Percentiles rank a stretch among this genome's conserved stretches.
Conservation (phyloP, 2,113 vertebrate species). For the Labeo rohita region DNA sequence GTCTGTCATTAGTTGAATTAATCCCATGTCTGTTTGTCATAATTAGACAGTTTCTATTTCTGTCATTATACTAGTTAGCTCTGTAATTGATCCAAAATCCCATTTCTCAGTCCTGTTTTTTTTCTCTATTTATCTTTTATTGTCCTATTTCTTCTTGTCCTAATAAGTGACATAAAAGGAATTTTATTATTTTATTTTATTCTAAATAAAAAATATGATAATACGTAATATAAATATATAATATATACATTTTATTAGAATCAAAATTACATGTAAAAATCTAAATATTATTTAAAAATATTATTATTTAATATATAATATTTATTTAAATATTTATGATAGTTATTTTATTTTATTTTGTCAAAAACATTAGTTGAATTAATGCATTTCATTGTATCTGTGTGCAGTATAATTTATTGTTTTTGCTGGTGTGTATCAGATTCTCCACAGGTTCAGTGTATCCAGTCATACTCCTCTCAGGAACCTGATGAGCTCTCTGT, state of each 20-base stretch:
- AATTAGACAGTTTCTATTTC: no score
- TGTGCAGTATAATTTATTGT: conserved; percentile 16
- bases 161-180: not conserved
- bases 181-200: not conserved
- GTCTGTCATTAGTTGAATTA: no score
- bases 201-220: not conserved
- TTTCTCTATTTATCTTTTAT: not conserved
- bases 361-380: no score
- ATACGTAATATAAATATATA: not conserved
- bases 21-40: not conserved
- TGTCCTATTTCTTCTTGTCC: not conserved
- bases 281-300: no score
- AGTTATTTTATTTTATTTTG: not conserved
- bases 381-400: not conserved
- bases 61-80: not conserved
- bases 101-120: not conserved
- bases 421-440: conserved; percentile 70
- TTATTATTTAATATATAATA: no score
- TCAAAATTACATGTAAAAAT: no score
- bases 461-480: conserved; percentile 91
- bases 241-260: no score
- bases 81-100: not conserved
- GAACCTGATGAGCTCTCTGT: conserved; percentile 93
- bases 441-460: conserved; percentile 95
- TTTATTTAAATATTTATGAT: not conserved